These are phyloP conservation scores for Agrenia bidenticulata DNA, from an alignment of 2,888 invertebrate species.

Conservation along the genomic window DNA sequence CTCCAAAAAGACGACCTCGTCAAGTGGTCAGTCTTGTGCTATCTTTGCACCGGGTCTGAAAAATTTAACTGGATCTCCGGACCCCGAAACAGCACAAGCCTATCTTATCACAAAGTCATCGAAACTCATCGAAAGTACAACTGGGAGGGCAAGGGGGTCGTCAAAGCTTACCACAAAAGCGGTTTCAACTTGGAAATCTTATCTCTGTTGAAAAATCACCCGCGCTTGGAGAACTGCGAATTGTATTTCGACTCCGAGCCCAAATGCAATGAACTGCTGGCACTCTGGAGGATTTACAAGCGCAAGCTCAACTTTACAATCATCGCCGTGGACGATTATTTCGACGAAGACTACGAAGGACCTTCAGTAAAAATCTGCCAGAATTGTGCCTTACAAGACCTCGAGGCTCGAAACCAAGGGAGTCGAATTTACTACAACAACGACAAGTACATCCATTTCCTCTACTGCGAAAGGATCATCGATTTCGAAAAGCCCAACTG, in stretches of 20 bases:
- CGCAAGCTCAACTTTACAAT: background rate
- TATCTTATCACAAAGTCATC: too few relatives aligned
- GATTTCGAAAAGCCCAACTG: background rate
- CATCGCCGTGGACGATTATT: background rate
- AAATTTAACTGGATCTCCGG: too few relatives aligned
- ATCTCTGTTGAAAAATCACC: too few relatives aligned
- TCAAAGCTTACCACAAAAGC: too few relatives aligned
- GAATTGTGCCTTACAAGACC: background rate
- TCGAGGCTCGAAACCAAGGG: too few relatives aligned
- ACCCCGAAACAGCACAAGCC: too few relatives aligned
- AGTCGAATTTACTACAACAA: background rate
- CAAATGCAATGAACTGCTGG: background rate
- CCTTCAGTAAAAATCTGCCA: constrained; percentile 10
- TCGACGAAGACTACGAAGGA: background rate
- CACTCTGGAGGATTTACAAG: background rate
- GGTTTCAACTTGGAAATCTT: too few relatives aligned
- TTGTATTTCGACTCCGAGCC: constrained; percentile 1
- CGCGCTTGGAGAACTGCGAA: background rate
- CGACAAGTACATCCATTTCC: background rate
- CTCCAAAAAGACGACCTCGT: too few relatives aligned
- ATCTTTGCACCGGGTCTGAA: too few relatives aligned
- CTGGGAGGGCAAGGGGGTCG: too few relatives aligned
- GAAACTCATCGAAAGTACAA: too few relatives aligned
- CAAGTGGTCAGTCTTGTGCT: too few relatives aligned
- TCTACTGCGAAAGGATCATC: background rate